phyloP scores from a whole-genome alignment of 2,888 invertebrate species.

The Operophtera brumata region DNA sequence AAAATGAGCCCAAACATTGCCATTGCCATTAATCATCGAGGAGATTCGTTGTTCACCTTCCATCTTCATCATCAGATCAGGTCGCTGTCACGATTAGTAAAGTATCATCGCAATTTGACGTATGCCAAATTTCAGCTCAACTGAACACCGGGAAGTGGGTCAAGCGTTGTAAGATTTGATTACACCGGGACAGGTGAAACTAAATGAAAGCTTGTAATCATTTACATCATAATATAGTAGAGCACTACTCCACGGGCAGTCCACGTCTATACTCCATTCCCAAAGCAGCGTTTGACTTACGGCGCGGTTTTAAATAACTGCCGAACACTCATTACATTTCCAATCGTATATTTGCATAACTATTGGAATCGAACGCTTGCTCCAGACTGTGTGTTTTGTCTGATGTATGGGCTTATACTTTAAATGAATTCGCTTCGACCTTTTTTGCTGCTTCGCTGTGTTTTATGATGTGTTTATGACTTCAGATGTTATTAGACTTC shows the following conservation, averaged over 20 bases:
- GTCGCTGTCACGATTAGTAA: too few species aligned
- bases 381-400: conserved; percentile 69
- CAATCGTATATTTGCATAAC: conserved; percentile 77
- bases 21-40: too few species aligned
- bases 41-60: too few species aligned
- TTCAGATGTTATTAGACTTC: neutral
- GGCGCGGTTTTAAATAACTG: conserved; percentile 76
- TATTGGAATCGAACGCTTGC: conserved; percentile 73
- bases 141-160: too few species aligned
- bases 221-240: too few species aligned
- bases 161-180: too few species aligned
- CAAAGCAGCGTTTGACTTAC: conserved; percentile 76
- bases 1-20: too few species aligned
- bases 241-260: conserved; percentile 41
- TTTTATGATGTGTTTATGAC: conserved; percentile 26
- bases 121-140: too few species aligned
- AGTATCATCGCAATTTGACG: too few species aligned
- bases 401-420: conserved; percentile 68
- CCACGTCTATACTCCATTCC: conserved; percentile 52
- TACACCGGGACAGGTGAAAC: too few species aligned
- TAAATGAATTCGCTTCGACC: conserved; percentile 60
- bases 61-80: too few species aligned
- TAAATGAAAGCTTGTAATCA: too few species aligned
- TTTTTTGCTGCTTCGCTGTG: conserved; percentile 18
- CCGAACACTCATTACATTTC: conserved; percentile 77